phyloP scores from a whole-genome alignment of 2,888 invertebrate genomes.

The Caenorhabditis wallacei region DNA sequence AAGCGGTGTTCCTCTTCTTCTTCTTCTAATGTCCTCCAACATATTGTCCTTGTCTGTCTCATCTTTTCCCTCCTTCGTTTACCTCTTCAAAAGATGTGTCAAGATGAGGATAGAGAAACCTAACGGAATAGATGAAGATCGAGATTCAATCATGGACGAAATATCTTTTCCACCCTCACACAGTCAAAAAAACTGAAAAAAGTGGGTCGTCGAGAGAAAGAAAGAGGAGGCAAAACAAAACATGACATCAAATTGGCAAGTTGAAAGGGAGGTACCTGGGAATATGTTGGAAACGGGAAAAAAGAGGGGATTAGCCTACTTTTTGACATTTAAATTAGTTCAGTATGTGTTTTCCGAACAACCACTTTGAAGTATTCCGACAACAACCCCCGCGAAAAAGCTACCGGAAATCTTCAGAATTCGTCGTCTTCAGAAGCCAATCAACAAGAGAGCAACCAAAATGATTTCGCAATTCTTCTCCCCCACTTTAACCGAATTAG shows the following conservation, averaged over 20 bases:
- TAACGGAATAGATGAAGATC: slow-evolving; percentile 35
- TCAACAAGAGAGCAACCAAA: not conserved
- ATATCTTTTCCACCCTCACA: no score
- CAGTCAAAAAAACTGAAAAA: slow-evolving; percentile 9
- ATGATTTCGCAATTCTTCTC: not conserved
- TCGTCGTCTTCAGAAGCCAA: no score
- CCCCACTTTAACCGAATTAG: not conserved
- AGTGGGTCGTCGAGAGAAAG: slow-evolving; percentile 18
- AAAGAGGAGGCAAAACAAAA: slow-evolving; percentile 22
- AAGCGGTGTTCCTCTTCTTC: no score
- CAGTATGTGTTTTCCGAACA: no score
- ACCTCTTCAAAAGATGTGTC: slow-evolving; percentile 55
- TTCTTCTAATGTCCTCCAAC: slow-evolving; percentile 7
- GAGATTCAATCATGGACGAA: slow-evolving; percentile 17
- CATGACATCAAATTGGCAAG: slow-evolving; percentile 17
- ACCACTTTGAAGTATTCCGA: not conserved
- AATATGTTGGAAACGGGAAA: slow-evolving; percentile 14
- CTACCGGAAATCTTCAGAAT: no score
- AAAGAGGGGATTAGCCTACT: slow-evolving; percentile 39
- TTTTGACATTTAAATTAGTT: slow-evolving; percentile 33
- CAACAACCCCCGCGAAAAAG: not conserved
- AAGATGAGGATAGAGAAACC: slow-evolving; percentile 36
- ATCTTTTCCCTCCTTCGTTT: no score
- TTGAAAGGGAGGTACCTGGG: slow-evolving; percentile 16
- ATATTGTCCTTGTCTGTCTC: slow-evolving; percentile 20